Evolutionary conservation across 2,888 invertebrate species (phyloP).

Genomic region (Calephelis perditalis): DNA sequence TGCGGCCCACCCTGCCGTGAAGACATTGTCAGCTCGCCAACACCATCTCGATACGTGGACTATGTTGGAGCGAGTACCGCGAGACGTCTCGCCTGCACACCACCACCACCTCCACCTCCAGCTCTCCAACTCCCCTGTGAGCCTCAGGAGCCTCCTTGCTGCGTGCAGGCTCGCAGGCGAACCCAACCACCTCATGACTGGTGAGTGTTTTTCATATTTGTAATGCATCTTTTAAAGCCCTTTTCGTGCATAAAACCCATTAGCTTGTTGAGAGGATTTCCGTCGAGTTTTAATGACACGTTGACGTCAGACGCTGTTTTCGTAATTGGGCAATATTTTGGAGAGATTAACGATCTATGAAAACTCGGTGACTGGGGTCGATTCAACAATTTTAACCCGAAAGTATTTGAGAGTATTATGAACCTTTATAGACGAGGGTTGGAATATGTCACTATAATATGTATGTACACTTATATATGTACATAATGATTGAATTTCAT

Average conservation of each 20-base stretch:
- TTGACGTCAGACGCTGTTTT: constrained; percentile 42
- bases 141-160: constrained; percentile 74
- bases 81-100: constrained; percentile 74
- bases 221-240: constrained; percentile 4
- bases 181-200: constrained; percentile 78
- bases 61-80: constrained; percentile 82
- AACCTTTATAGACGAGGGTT: too few relatives aligned
- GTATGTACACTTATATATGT: too few relatives aligned
- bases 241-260: neutral
- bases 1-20: constrained; percentile 70
- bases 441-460: too few relatives aligned
- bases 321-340: constrained; percentile 66
- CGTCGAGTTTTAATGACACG: constrained; percentile 35
- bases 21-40: constrained; percentile 61
- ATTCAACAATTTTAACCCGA: neutral
- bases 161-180: constrained; percentile 76
- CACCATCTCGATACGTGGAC: constrained; percentile 77
- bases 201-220: constrained; percentile 56
- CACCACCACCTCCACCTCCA: constrained; percentile 70
- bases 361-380: neutral
- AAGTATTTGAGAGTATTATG: neutral
- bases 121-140: constrained; percentile 69
- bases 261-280: neutral
- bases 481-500: too few relatives aligned
- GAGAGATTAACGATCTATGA: constrained; percentile 43